phyloP scores from a whole-genome alignment of 1,140 invertebrate species.

The Drosophila ironensis region DNA sequence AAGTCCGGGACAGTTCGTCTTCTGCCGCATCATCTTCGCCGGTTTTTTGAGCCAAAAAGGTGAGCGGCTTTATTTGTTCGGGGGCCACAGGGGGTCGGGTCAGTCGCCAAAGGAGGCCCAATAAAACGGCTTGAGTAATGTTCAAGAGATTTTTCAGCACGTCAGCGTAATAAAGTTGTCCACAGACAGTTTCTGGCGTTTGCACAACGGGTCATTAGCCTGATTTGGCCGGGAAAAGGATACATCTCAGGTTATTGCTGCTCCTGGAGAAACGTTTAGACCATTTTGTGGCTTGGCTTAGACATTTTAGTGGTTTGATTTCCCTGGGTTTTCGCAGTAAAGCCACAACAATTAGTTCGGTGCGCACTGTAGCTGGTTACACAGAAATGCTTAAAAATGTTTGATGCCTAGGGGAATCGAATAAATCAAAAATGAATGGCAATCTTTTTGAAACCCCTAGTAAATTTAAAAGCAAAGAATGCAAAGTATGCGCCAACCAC shows the following conservation, averaged over 20 bases:
- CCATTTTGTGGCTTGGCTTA: neutral
- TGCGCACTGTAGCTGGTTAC: no score
- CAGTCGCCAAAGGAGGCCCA: slow-evolving; percentile 25
- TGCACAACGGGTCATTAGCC: slow-evolving; percentile 62
- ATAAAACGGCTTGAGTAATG: slow-evolving; percentile 78
- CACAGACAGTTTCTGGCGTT: slow-evolving; percentile 15
- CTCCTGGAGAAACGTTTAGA: neutral
- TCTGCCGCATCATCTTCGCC: slow-evolving; percentile 43
- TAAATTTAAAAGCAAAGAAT: no score
- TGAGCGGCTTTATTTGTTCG: slow-evolving; percentile 54
- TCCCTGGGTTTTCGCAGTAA: neutral
- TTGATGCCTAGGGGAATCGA: no score
- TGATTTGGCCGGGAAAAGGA: slow-evolving; percentile 32
- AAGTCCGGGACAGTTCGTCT: slow-evolving; percentile 17
- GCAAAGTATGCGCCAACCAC: no score
- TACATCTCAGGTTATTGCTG: slow-evolving; percentile 7
- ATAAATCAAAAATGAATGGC: no score
- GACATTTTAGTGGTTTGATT: neutral
- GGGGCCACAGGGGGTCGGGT: slow-evolving; percentile 38
- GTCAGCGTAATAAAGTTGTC: slow-evolving; percentile 76
- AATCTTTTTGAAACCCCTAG: no score
- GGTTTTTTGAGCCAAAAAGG: neutral
- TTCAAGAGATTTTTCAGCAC: slow-evolving; percentile 64
- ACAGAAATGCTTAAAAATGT: no score
- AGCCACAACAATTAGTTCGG: neutral